phyloP scores from a whole-genome alignment of 2,797 vertebrate species.

The Apogon hyalosoma region DNA sequence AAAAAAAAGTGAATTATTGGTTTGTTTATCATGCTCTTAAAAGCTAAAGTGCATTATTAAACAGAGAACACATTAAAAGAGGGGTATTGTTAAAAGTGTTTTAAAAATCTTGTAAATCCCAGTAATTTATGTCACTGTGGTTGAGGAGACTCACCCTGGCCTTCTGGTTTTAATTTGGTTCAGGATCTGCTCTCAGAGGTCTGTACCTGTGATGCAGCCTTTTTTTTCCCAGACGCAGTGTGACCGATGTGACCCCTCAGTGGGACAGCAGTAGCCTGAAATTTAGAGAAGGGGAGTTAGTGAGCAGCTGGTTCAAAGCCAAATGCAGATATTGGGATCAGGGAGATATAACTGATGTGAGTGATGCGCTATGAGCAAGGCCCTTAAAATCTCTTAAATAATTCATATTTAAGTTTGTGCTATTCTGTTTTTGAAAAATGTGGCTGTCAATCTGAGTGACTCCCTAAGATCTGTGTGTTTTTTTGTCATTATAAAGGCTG shows the following conservation, averaged over 20 bases:
- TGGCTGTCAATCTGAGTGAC: no score
- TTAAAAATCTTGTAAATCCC: conserved; percentile 98
- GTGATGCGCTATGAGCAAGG: conserved; percentile 1
- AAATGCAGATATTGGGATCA: conserved; percentile 29
- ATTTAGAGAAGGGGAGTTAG: conserved; percentile 19
- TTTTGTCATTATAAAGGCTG: no score
- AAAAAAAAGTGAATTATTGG: conserved; percentile 90
- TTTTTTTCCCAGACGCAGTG: conserved; percentile 82
- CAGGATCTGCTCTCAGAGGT: conserved; percentile 78
- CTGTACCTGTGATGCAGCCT: conserved; percentile 85
- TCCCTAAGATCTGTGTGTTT: no score
- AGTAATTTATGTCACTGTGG: conserved; percentile 93
- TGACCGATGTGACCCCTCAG: conserved; percentile 83
- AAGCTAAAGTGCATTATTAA: conserved; percentile 94
- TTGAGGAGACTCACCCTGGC: conserved; percentile 85
- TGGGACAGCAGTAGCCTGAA: conserved; percentile 28
- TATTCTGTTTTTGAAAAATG: no score
- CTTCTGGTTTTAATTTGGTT: conserved; percentile 94
- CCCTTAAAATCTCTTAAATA: not conserved
- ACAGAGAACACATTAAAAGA: conserved; percentile 92
- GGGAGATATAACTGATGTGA: not conserved
- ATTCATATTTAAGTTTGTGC: no score
- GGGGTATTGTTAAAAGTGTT: conserved; percentile 97
- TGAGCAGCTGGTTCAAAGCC: conserved; percentile 18
- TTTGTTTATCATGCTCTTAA: conserved; percentile 95